A percentile compares a stretch with the other conserved stretches of the same genome.
These are phyloP conservation scores for Mamestra configurata DNA, from an alignment of 1,140 invertebrate genomes.

Conservation along the genomic window DNA sequence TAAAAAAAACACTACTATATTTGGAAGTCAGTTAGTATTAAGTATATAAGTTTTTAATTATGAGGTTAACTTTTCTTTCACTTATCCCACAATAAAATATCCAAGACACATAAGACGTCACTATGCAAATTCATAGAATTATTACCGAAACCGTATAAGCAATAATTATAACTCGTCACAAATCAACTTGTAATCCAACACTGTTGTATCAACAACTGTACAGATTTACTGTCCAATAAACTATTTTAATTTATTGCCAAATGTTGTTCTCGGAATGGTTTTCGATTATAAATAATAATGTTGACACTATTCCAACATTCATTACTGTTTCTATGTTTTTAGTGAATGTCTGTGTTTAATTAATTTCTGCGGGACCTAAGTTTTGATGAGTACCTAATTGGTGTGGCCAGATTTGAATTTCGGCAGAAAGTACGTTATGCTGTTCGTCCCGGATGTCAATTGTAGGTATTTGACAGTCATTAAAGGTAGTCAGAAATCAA, in stretches of 20 bases:
- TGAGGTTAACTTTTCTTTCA: too few relatives aligned
- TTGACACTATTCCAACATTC: slow-evolving; percentile 45
- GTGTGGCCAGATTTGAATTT: background rate
- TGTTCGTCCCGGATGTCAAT: too few relatives aligned
- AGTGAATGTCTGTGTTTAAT: slow-evolving; percentile 3
- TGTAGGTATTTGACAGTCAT: too few relatives aligned
- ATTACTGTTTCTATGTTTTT: slow-evolving; percentile 2
- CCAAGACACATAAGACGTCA: background rate
- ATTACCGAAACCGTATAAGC: slow-evolving; percentile 10
- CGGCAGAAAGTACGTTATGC: too few relatives aligned
- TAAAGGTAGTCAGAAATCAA: too few relatives aligned
- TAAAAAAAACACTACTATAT: too few relatives aligned
- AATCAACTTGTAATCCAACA: slow-evolving; percentile 53
- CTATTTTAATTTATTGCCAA: slow-evolving; percentile 56
- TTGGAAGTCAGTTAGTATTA: too few relatives aligned
- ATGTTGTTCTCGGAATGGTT: slow-evolving; percentile 8
- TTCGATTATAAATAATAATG: slow-evolving; percentile 48
- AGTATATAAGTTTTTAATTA: too few relatives aligned
- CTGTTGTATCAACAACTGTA: slow-evolving; percentile 53
- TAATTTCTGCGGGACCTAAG: background rate
- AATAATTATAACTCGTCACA: slow-evolving; percentile 47
- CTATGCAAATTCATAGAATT: slow-evolving; percentile 27
- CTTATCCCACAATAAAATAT: background rate
- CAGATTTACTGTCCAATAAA: slow-evolving; percentile 59
- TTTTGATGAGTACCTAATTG: background rate